phyloP scores from a whole-genome alignment of 2,888 invertebrate species.

The Acrocyrtus sp. region DNA sequence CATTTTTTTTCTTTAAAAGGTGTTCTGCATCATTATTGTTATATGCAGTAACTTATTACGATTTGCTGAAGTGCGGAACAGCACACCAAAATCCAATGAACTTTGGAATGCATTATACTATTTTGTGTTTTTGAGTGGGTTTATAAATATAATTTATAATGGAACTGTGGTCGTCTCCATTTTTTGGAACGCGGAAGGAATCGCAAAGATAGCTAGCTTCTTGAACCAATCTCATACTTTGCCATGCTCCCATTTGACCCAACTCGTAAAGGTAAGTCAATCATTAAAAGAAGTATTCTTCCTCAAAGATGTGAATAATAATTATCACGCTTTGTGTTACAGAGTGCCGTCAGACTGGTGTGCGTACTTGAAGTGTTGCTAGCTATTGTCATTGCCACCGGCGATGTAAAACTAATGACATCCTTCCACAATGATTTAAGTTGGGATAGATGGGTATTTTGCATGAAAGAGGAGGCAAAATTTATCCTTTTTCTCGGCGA shows the following conservation, averaged over 20 bases:
- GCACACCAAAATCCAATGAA: background rate
- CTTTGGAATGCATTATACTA: conserved; percentile 11
- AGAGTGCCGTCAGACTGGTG: background rate
- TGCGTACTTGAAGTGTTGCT: background rate
- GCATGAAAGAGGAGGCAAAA: conserved; percentile 1
- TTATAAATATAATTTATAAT: conserved; percentile 13
- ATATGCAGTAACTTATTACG: conserved; percentile 2
- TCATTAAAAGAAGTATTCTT: too few relatives aligned
- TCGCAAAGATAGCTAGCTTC: background rate
- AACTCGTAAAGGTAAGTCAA: too few relatives aligned
- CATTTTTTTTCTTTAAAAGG: background rate
- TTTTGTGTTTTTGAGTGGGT: conserved; percentile 1
- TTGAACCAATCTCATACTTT: background rate
- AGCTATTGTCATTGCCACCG: background rate
- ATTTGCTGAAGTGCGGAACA: conserved; percentile 2
- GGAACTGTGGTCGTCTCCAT: background rate
- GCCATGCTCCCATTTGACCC: too few relatives aligned
- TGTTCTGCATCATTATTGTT: background rate
- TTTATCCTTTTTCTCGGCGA: background rate
- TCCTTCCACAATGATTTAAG: background rate
- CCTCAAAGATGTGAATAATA: background rate
- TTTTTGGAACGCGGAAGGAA: background rate
- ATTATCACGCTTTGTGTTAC: background rate
- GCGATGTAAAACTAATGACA: background rate
- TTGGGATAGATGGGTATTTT: background rate